phyloP scores from a whole-genome alignment of 2,113 vertebrate species.

The Poeciliopsis turrubarensis region DNA sequence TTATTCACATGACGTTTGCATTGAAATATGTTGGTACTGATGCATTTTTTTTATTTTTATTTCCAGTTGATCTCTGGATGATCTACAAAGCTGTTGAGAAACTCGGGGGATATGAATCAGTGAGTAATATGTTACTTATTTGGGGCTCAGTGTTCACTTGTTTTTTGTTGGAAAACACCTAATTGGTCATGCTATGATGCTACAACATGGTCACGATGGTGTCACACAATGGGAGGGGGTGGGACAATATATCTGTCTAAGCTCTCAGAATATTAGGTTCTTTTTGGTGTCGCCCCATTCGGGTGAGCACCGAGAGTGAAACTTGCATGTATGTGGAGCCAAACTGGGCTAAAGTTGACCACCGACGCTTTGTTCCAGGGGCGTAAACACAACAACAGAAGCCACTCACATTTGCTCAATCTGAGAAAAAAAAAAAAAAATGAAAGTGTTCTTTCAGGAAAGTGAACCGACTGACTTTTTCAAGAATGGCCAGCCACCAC shows the following conservation, averaged over 20 bases:
- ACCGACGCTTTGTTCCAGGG: not conserved
- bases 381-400: constrained; percentile 8
- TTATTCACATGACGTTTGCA: not conserved
- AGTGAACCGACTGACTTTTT: constrained; percentile 13
- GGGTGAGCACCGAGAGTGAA: constrained; percentile 13
- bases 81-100: constrained; percentile 95
- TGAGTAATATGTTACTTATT: constrained; percentile 66
- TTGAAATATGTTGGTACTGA: not conserved
- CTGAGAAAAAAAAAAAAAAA: not conserved
- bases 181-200: constrained; percentile 6
- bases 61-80: constrained; percentile 92
- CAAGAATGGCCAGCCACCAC: constrained; percentile 3
- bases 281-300: constrained; percentile 54
- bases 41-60: not conserved
- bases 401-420: not conserved
- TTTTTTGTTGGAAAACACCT: constrained; percentile 49
- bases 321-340: constrained; percentile 19
- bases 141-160: not conserved
- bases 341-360: constrained; percentile 6
- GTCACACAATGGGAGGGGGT: constrained; percentile 17
- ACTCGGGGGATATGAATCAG: constrained; percentile 92
- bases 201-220: not conserved
- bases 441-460: constrained; percentile 17
- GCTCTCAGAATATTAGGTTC: not conserved
- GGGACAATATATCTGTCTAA: constrained; percentile 4